These are phyloP conservation scores for Camponotus fellah DNA, from an alignment of 2,888 invertebrate genomes.

Conservation along the genomic window DNA sequence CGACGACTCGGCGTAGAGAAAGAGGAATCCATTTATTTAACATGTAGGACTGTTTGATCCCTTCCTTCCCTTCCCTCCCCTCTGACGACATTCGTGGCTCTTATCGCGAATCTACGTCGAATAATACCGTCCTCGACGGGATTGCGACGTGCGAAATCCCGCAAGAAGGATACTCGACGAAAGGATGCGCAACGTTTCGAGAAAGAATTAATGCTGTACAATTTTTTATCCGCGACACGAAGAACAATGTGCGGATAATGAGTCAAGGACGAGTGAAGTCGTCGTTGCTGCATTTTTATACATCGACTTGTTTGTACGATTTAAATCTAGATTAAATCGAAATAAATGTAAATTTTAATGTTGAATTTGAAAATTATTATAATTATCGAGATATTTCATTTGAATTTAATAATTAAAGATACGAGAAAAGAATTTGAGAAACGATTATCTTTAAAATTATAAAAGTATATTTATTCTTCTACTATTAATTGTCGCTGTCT, in stretches of 20 bases:
- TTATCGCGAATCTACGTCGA: conserved; percentile 38
- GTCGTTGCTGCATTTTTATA: not conserved
- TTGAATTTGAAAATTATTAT: conserved; percentile 6
- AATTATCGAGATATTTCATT: not conserved
- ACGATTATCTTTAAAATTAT: conserved; percentile 3
- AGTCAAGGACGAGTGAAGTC: not conserved
- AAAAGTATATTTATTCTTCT: not conserved
- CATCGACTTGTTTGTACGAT: not conserved
- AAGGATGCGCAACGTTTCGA: conserved; percentile 18
- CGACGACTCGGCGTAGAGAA: conserved; percentile 43
- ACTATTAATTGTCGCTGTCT: not conserved
- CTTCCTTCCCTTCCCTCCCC: not conserved
- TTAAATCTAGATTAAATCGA: not conserved
- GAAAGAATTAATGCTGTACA: conserved; percentile 34
- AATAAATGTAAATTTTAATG: not conserved
- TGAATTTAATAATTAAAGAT: not conserved
- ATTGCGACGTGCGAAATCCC: conserved; percentile 46
- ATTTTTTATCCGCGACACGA: conserved; percentile 7
- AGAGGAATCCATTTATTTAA: conserved; percentile 70
- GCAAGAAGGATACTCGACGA: conserved; percentile 39
- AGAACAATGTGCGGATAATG: conserved; percentile 5
- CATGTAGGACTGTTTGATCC: conserved; percentile 59
- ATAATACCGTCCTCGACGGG: conserved; percentile 47
- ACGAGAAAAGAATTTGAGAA: not conserved
- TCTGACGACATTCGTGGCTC: conserved; percentile 39